Conservation (phyloP, 64 coral and sea anemone genomes). For the Anthopleura sola region DNA sequence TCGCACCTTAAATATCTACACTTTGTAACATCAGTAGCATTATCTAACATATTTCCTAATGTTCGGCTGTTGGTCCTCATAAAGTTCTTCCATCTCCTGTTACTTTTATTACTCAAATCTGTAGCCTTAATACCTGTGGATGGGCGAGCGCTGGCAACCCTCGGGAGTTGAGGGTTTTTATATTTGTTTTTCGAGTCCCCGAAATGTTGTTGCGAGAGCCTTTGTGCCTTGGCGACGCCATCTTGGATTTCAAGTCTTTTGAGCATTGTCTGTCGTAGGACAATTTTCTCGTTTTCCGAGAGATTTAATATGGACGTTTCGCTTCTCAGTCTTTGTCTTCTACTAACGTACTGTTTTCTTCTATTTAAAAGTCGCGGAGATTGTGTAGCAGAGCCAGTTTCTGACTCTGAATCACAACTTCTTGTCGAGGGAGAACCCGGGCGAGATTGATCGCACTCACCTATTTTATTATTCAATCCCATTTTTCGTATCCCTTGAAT, state of each 20-base stretch:
- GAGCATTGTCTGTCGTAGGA: background rate
- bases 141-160: background rate
- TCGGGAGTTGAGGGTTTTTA: background rate
- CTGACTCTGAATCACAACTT: background rate
- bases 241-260: constrained; percentile 9
- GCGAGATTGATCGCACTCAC: no score
- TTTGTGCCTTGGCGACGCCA: background rate
- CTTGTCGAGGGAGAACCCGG: background rate
- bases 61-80: background rate
- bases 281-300: background rate
- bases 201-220: background rate
- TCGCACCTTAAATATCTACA: constrained; percentile 5
- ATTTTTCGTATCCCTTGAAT: background rate
- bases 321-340: background rate
- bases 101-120: background rate
- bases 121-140: background rate
- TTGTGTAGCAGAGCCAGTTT: background rate
- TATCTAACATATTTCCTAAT: background rate
- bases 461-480: background rate
- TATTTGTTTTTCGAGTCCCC: background rate
- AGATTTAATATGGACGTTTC: background rate
- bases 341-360: background rate
- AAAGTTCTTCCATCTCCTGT: background rate
- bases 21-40: background rate
- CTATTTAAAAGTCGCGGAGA: background rate